Evolutionary conservation across 2,113 vertebrate species (phyloP).

Genomic region (Scophthalmus maximus): DNA sequence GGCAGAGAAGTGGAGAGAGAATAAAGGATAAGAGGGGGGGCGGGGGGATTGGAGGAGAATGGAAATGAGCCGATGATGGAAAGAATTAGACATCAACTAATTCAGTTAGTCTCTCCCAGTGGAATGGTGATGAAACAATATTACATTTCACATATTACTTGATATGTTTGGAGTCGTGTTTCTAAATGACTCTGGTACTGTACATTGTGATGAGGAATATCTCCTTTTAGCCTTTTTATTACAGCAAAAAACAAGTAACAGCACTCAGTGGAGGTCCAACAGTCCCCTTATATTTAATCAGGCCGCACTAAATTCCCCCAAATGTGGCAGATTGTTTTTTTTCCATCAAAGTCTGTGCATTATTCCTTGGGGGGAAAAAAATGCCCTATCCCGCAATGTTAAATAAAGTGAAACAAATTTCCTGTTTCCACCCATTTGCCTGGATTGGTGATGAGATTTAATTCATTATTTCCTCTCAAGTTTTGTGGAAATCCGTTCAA

Average conservation of each 20-base stretch:
- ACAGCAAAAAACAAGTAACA: too few species aligned
- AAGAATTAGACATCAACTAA: slow-evolving; percentile 55
- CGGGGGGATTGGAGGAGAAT: slow-evolving; percentile 20
- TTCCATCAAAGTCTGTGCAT: too few species aligned
- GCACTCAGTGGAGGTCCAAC: background rate
- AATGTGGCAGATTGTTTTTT: too few species aligned
- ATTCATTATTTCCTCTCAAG: too few species aligned
- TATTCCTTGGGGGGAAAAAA: too few species aligned
- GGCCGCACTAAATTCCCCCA: too few species aligned
- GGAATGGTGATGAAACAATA: slow-evolving; percentile 43
- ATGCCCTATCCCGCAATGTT: too few species aligned
- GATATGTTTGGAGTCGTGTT: slow-evolving; percentile 44
- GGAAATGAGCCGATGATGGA: slow-evolving; percentile 49
- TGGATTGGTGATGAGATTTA: too few species aligned
- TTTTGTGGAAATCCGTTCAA: too few species aligned
- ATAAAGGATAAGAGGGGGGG: slow-evolving; percentile 6
- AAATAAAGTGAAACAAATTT: too few species aligned
- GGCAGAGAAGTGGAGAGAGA: background rate
- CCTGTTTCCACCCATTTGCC: too few species aligned
- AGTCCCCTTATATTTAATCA: too few species aligned
- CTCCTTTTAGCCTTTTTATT: slow-evolving; percentile 34
- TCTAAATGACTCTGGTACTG: slow-evolving; percentile 17
- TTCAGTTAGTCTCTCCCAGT: slow-evolving; percentile 44
- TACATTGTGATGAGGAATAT: slow-evolving; percentile 21
- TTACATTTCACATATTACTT: slow-evolving; percentile 42